A percentile compares a stretch with the other conserved stretches of the same genome.
phyloP scores from a whole-genome alignment of 2,888 invertebrate species.

The Periphyllus acericola region DNA sequence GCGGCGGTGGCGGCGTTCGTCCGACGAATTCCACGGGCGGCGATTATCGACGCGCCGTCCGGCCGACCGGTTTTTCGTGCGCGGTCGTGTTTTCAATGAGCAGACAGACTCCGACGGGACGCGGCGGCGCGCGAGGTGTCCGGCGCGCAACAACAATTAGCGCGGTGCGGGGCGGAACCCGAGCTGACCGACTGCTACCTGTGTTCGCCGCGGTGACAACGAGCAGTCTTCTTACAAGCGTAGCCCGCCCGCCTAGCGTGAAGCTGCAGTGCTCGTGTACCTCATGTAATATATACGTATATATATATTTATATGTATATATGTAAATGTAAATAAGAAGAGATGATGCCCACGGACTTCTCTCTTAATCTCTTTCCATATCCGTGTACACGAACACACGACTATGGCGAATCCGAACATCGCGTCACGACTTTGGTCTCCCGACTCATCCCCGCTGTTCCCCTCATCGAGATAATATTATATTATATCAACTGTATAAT shows the following conservation, averaged over 20 bases:
- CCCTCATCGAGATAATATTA: no score
- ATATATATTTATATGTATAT: background rate
- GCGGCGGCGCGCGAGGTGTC: conserved; percentile 39
- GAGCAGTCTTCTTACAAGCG: background rate
- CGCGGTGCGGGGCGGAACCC: conserved; percentile 52
- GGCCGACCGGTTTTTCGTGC: conserved; percentile 50
- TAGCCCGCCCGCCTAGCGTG: background rate
- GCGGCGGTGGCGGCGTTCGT: background rate
- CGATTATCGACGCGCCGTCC: conserved; percentile 2
- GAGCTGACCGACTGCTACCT: conserved; percentile 29
- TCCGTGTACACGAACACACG: no score
- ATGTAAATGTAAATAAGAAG: no score
- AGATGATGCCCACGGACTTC: no score
- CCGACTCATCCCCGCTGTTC: no score
- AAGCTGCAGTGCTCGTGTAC: background rate
- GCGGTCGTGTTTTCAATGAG: conserved; percentile 26
- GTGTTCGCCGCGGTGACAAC: conserved; percentile 46
- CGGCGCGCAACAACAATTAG: conserved; percentile 55
- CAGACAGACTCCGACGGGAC: background rate
- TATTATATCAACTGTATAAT: no score
- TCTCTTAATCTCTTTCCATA: no score
- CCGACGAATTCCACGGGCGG: conserved; percentile 48
- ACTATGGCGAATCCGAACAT: no score
- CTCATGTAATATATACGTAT: background rate
- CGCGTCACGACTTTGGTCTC: no score